Base-by-base conservation (phyloP, 2,113 vertebrate genomes). In the Osmerus mordax region DNA sequence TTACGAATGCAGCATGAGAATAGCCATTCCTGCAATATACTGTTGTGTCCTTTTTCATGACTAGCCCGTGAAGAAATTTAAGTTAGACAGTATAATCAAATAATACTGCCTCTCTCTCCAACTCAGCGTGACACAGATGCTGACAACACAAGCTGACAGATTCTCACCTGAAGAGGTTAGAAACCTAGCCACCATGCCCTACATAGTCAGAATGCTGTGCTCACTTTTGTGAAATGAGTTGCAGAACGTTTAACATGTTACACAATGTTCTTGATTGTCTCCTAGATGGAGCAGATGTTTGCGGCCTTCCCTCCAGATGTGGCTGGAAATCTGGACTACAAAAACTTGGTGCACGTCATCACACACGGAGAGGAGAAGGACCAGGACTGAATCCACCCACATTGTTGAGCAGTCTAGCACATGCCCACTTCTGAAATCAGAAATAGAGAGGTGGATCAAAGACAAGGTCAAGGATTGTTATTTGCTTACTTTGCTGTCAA, bases 321-420 rank as follows among this genome's bases (percentile, higher is more conserved):
- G 73, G 90, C 95, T 0, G 97, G 97, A 67, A 95, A 97, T 83
- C 89, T 99, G 81, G 95, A 99, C 80, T 99, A 99, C 87, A 97
- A 95, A 83, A 99, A 98, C 83, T 90, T 99, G 69, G 96, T 98
- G 69, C 95, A 99, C 2, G 92, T 98, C 88, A 99, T 98, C 25
- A 98, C 96, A 1, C 97, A 99, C 0, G 97, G 97, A 0, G 97
- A 99, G 80, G 97, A 99, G 72, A 99, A 99, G 83, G 97, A 99
- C 80, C 92, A 94, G 84, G 92, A 93, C 73, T 93, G 41, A 81
- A 64, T 16, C 0, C 25, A 64, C 28, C 12, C 25, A 18, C 60
- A 11, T 12, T 9, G 9, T 47, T 47, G 41, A 47, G 41, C 41
- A 11, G 41, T 47, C 41, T 11, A 47, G 8, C 41, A 11, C 7